These are phyloP conservation scores for Cottoperca gobio DNA, from an alignment of 2,797 vertebrate genomes.

Conservation along the genomic window DNA sequence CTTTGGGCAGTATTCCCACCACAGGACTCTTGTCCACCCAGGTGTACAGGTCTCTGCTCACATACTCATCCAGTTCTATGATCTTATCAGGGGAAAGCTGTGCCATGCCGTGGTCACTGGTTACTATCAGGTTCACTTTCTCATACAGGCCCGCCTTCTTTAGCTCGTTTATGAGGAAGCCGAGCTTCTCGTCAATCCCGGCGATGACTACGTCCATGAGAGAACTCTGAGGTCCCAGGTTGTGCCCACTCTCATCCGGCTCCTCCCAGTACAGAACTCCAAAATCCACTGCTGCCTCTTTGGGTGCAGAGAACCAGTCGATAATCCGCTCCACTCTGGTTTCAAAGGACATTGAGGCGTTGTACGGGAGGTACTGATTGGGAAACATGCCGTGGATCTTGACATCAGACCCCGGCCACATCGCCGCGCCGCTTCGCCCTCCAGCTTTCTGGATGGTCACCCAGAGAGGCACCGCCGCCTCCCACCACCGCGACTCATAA, in stretches of 20 bases:
- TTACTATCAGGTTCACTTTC: constrained; percentile 89
- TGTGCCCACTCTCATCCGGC: constrained; percentile 90
- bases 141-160: constrained; percentile 87
- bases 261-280: constrained; percentile 95
- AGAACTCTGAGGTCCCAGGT: constrained; percentile 88
- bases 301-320: constrained; percentile 88
- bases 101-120: constrained; percentile 95
- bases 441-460: constrained; percentile 90
- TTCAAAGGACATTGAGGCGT: constrained; percentile 89
- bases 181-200: constrained; percentile 89
- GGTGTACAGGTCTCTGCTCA: constrained; percentile 87
- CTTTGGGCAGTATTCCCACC: constrained; percentile 90
- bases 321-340: constrained; percentile 87
- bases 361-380: constrained; percentile 87
- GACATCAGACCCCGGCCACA: constrained; percentile 96
- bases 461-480: constrained; percentile 92
- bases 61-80: constrained; percentile 90
- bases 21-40: constrained; percentile 91
- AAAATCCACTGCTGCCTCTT: constrained; percentile 88
- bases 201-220: constrained; percentile 87
- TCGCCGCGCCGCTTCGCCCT: constrained; percentile 88
- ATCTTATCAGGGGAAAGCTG: constrained; percentile 88
- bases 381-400: constrained; percentile 88
- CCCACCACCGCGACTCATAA: constrained; percentile 91
- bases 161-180: constrained; percentile 88